Evolutionary conservation across 2,888 invertebrate genomes (phyloP).

Genomic region (Apamea monoglypha): DNA sequence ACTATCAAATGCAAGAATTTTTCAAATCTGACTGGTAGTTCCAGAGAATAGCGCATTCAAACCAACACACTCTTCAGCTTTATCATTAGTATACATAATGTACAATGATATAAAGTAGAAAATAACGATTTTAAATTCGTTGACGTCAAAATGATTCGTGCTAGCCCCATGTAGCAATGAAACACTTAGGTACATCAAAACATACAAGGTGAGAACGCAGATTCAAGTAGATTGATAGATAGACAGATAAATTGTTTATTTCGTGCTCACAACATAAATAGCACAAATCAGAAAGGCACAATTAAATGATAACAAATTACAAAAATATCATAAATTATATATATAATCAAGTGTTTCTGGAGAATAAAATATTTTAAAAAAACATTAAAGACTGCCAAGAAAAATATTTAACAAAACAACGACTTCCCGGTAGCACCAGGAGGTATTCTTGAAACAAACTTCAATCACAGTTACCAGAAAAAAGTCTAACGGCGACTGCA

Average conservation of each 20-base stretch:
- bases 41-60: too few species aligned
- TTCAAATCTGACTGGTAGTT: too few species aligned
- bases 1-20: neutral
- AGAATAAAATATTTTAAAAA: neutral
- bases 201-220: neutral
- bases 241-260: neutral
- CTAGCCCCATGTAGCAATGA: neutral
- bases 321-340: neutral
- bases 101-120: neutral
- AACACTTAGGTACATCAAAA: neutral
- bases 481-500: neutral
- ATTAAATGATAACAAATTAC: neutral
- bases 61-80: neutral
- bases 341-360: neutral
- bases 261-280: neutral
- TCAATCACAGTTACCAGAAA: slow-evolving; percentile 2
- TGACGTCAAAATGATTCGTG: neutral
- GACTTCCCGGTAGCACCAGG: neutral
- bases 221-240: neutral
- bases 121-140: neutral
- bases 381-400: neutral
- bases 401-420: neutral
- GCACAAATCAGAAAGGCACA: neutral
- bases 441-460: slow-evolving; percentile 10
- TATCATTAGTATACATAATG: neutral